Evolutionary conservation across 2,888 invertebrate species (phyloP).

Genomic region (Anoncus sp.): DNA sequence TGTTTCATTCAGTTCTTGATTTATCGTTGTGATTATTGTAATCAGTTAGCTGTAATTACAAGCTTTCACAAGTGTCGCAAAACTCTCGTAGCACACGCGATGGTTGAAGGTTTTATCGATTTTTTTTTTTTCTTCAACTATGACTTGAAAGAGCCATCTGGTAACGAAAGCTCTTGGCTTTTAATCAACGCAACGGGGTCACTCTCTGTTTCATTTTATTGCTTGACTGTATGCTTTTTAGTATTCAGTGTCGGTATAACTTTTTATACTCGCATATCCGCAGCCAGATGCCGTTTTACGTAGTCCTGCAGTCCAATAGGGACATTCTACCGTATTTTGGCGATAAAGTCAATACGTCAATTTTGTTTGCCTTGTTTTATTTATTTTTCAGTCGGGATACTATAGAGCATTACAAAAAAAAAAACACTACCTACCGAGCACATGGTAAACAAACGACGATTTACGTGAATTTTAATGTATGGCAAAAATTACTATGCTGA

Average conservation of each 20-base stretch:
- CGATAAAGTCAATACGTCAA: too few relatives aligned
- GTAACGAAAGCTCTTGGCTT: constrained; percentile 38
- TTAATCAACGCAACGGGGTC: constrained; percentile 46
- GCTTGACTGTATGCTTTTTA: neutral
- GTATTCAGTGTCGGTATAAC: neutral
- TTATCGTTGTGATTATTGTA: constrained; percentile 24
- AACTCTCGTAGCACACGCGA: constrained; percentile 25
- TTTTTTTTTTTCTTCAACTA: constrained; percentile 3
- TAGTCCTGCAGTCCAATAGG: neutral
- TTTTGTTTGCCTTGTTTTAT: too few relatives aligned
- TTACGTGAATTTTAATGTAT: too few relatives aligned
- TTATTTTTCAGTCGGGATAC: too few relatives aligned
- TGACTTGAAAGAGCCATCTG: constrained; percentile 16
- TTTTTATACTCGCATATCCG: neutral
- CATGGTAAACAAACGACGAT: too few relatives aligned
- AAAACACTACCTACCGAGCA: too few relatives aligned
- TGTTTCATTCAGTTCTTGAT: constrained; percentile 26
- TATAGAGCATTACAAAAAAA: too few relatives aligned
- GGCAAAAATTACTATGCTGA: too few relatives aligned
- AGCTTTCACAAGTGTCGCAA: constrained; percentile 22
- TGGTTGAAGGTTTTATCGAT: constrained; percentile 26
- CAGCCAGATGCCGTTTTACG: neutral
- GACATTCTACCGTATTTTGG: too few relatives aligned
- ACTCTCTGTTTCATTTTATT: neutral
- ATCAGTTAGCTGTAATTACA: constrained; percentile 20